These are phyloP conservation scores for Egretta garzetta DNA, from an alignment of 2,113 vertebrate genomes.

Conservation along the genomic window DNA sequence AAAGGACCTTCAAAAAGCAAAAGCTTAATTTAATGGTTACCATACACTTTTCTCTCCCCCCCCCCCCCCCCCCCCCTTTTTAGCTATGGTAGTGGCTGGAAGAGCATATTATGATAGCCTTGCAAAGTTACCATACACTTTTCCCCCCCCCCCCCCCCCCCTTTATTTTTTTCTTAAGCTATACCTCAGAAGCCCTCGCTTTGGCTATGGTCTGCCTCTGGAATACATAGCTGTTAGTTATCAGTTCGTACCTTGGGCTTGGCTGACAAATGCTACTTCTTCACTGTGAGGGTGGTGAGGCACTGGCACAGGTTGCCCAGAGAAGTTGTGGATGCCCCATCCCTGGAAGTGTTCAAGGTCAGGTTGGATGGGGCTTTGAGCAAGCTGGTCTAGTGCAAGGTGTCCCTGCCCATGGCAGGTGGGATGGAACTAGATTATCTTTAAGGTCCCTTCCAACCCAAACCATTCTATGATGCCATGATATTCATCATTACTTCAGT, in stretches of 20 bases:
- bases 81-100: no score
- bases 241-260: neutral
- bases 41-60: rapidly evolving
- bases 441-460: no score
- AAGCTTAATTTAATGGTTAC: neutral
- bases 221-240: neutral
- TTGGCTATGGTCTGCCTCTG: neutral
- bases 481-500: neutral
- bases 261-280: neutral
- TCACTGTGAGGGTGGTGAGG: no score
- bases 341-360: no score
- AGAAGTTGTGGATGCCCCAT: no score
- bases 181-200: neutral
- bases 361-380: no score
- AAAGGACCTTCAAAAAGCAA: neutral
- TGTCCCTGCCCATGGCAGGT: no score
- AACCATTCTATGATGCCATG: no score
- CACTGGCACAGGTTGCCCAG: no score
- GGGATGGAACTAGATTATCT: no score
- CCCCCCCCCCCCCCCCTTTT: rapidly evolving
- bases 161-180: neutral
- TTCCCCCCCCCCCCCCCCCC: rapidly evolving
- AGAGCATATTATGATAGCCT: no score
- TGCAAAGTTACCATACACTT: neutral
- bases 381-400: no score